These are phyloP conservation scores for Chalcis sispes DNA, from an alignment of 2,888 invertebrate species.

Conservation along the genomic window DNA sequence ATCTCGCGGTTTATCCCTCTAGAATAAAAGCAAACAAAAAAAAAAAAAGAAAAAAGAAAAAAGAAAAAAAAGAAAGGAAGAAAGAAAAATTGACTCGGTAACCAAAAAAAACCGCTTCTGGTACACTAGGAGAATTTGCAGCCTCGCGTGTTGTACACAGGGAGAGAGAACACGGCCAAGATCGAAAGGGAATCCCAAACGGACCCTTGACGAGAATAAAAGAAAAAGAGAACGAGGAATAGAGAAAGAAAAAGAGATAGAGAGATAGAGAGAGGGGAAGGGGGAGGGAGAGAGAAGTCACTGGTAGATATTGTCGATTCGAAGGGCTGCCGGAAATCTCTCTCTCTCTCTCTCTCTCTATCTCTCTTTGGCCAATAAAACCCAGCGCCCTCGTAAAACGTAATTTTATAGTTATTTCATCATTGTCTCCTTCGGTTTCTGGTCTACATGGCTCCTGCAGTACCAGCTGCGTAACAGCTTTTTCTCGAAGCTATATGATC, in stretches of 20 bases:
- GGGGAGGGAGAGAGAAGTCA: constrained; percentile 15
- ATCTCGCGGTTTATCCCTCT: background rate
- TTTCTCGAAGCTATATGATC: background rate
- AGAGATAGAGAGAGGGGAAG: background rate
- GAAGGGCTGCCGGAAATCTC: constrained; percentile 49
- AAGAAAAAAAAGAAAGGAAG: background rate
- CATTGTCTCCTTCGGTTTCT: constrained; percentile 63
- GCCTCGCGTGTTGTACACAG: too few species aligned
- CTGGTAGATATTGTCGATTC: constrained; percentile 50
- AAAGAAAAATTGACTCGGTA: too few species aligned
- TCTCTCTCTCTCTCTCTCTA: constrained; percentile 45
- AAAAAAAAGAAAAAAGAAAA: too few species aligned
- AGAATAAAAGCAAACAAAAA: too few species aligned
- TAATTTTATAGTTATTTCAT: constrained; percentile 70
- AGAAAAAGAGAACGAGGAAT: background rate
- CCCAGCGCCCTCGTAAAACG: constrained; percentile 63
- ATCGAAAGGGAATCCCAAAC: constrained; percentile 25
- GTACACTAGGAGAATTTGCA: too few species aligned
- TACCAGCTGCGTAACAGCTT: constrained; percentile 14
- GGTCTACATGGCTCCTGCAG: constrained; percentile 28
- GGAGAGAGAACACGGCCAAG: too few species aligned
- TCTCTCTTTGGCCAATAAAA: constrained; percentile 64
- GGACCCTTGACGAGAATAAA: constrained; percentile 14
- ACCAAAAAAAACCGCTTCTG: too few species aligned
- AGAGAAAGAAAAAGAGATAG: background rate